Evolutionary conservation across 2,888 invertebrate species (phyloP), one percentile per base, ranked within the genome.

Genomic region (Chaetoderma sp.): DNA sequence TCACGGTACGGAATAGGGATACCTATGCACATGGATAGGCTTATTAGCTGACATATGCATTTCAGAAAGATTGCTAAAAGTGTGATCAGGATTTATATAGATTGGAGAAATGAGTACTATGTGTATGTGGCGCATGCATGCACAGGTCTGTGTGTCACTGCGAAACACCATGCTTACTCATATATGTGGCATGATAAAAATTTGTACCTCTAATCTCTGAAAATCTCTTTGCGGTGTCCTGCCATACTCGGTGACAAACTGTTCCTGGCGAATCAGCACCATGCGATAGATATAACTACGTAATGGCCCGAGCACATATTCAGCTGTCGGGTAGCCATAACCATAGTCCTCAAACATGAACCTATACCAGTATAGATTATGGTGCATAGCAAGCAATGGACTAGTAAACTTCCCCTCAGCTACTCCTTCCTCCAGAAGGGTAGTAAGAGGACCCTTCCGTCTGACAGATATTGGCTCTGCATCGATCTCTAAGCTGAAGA

Each of bases 281-380:
- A 84, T 80, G 27, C 76, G 50, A 63, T 84, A 84, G 28, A 83
- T 67, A 59, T 70, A 76, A 4, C 76, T 71, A 25, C 84, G 68
- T 27, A 84, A 69, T 1, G 67, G 67, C 2, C 75, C 58, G 56
- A 82, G 67, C 4, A 77, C 75, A 39, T 68, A 63, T 62, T 84
- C 83, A 1, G 69, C 74, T 55, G 74, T 73, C 0, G 79, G 78
- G 39, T 68, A 68, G 18, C 77, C 72, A n/a, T 59, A 60, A 2
- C 54, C 58, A 18, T 69, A 73, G 47, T 80, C 81, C 57, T 80
- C 78, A 23, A 79, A 55, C 28, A 36, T 16, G 4, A 78, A 73
- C 13, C 81, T 70, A 36, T 80, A 79, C 83, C 83, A 84, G 72
- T 83, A 83, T 49, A 79, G 78, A 36, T 76, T 77, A 27, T 76